Evolutionary conservation across 53 echinoderm and acorn worm species (phyloP), one percentile per base, ranked within the genome.

Genomic region (Stichopus horrens): DNA sequence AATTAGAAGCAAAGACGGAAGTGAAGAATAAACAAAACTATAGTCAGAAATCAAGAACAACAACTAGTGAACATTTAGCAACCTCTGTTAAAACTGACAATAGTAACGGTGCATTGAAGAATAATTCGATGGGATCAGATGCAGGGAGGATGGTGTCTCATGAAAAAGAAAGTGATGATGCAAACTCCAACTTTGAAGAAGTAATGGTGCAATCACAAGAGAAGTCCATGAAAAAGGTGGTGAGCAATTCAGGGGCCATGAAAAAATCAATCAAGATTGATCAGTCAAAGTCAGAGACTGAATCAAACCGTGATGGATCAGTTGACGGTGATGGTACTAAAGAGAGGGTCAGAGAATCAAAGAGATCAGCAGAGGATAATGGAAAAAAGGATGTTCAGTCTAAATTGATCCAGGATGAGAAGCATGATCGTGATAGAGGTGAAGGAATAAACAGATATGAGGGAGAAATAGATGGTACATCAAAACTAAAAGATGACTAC

Each of bases 351-450:
- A 22, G 78, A 89, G 74, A 88, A 92, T 56, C 83, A 88, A 83
- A 87, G 82, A 66, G 73, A 89, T 18, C 18, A 58, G 86, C 79
- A 88, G 66, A 92, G 52, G 90, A 90, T 53, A 86, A 77, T 54
- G 8, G 55, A 9, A 87, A 91, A 10, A 86, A 86, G 53, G 89
- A 91, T 37, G 65, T 83, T 63, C 57, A 76, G 23, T 88, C 89
- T 51, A 88, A 88, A 90, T 74, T 87, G 19, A 79, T 51, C 71
- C 83, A 88, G 75, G 76, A 65, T 57, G 79, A 68, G 88, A 91
- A 89, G 86, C 57, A 89, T 74, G n/a, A 63, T 58, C 92, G 37
- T 71, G 71, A 71, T 6, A 71, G 5, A 89, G 73, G 94, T 94
- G 54, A 66, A 80, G 54, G 71, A 76, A 1, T 90, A 94, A 58